Conservation (phyloP, 2,113 vertebrate genomes). For the Grammomys surdaster region DNA sequence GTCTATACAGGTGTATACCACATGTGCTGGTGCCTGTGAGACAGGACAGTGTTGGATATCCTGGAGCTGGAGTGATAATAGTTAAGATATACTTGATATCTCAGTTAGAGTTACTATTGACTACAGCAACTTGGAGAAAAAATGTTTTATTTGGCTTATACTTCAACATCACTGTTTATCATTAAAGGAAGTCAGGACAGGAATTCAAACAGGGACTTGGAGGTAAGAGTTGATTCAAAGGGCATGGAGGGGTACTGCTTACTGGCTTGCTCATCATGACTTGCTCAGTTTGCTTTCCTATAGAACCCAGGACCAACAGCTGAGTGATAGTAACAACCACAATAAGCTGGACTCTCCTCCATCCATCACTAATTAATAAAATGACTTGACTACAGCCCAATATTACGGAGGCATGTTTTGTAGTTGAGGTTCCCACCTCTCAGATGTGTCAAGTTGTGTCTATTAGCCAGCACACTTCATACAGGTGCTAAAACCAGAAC, state of each 20-base stretch:
- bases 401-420: neutral
- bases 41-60: neutral
- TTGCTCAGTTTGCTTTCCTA: neutral
- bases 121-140: neutral
- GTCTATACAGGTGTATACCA: neutral
- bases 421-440: neutral
- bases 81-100: neutral
- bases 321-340: too few relatives aligned
- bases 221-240: neutral
- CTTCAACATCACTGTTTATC: neutral
- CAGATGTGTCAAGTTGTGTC: neutral
- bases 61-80: neutral
- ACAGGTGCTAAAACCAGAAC: neutral
- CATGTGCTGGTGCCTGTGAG: neutral
- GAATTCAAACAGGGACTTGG: neutral
- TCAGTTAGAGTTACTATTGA: neutral
- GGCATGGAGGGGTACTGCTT: neutral
- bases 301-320: neutral
- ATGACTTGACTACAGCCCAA: neutral
- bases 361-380: neutral
- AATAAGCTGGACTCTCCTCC: too few relatives aligned
- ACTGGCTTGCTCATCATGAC: neutral
- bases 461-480: neutral
- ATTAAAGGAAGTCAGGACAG: neutral
- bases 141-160: neutral